Evolutionary conservation across 2,888 invertebrate species (phyloP).

Genomic region (Dexiosoma caninum): DNA sequence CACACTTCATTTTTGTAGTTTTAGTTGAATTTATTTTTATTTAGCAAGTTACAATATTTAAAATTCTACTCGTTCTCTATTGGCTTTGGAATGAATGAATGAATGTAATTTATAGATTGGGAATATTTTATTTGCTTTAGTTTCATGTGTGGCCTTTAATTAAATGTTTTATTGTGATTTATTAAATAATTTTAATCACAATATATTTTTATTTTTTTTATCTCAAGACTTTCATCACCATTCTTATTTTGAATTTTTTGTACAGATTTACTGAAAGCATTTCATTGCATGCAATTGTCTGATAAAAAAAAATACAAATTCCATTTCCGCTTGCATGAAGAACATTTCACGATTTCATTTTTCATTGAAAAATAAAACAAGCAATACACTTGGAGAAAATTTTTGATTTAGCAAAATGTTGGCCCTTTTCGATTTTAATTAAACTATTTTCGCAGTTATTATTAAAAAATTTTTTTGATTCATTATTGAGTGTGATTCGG

Average conservation of each 20-base stretch:
- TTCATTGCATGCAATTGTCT: not conserved
- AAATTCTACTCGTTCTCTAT: not conserved
- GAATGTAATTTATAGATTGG: constrained; percentile 2
- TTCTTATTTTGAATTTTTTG: not conserved
- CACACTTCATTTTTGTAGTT: not conserved
- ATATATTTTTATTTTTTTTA: not conserved
- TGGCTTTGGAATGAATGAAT: too few species aligned
- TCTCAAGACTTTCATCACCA: not conserved
- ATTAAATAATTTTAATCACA: not conserved
- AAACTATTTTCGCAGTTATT: too few species aligned
- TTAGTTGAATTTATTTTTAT: not conserved
- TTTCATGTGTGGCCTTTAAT: not conserved
- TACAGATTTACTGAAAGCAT: not conserved
- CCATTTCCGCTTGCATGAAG: not conserved
- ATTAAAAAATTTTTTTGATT: too few species aligned
- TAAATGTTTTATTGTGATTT: not conserved
- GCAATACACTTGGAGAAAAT: too few species aligned
- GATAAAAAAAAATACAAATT: constrained; percentile 1
- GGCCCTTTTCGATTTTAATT: too few species aligned
- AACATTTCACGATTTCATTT: not conserved
- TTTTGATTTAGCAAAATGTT: too few species aligned
- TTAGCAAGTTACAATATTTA: not conserved
- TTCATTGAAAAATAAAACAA: too few species aligned
- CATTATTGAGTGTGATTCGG: too few species aligned
- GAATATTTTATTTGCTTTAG: not conserved